Conservation (phyloP, 1,140 invertebrate genomes). For the Polypedilum vanderplanki region DNA sequence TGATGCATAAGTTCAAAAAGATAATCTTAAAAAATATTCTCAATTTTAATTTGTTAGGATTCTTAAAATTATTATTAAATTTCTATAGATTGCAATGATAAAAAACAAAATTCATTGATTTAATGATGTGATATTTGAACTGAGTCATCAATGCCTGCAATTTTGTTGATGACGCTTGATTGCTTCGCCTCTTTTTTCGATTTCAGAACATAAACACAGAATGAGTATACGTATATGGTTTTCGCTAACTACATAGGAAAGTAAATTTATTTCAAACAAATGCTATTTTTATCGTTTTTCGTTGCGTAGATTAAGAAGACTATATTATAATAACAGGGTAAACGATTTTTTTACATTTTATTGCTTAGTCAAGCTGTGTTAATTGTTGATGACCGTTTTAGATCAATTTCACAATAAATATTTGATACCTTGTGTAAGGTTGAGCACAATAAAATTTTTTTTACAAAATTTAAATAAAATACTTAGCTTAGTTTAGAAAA, state of each 20-base stretch:
- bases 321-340: background rate
- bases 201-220: background rate
- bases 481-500: too few species aligned
- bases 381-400: background rate
- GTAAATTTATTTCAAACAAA: slow-evolving; percentile 14
- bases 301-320: background rate
- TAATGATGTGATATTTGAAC: too few species aligned
- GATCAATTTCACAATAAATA: too few species aligned
- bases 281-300: background rate
- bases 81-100: too few species aligned
- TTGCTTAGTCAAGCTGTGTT: background rate
- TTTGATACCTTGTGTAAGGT: too few species aligned
- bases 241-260: background rate
- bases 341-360: background rate
- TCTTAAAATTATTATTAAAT: too few species aligned
- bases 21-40: too few species aligned
- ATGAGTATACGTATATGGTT: background rate
- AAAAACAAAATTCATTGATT: too few species aligned
- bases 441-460: too few species aligned
- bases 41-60: too few species aligned
- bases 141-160: background rate
- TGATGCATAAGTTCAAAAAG: too few species aligned
- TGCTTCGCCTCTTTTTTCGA: background rate
- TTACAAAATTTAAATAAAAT: too few species aligned
- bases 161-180: background rate